Percentiles rank a stretch among this genome's conserved stretches.
These are phyloP conservation scores for Acrocera orbiculus DNA, from an alignment of 2,888 invertebrate genomes.

Conservation along the genomic window DNA sequence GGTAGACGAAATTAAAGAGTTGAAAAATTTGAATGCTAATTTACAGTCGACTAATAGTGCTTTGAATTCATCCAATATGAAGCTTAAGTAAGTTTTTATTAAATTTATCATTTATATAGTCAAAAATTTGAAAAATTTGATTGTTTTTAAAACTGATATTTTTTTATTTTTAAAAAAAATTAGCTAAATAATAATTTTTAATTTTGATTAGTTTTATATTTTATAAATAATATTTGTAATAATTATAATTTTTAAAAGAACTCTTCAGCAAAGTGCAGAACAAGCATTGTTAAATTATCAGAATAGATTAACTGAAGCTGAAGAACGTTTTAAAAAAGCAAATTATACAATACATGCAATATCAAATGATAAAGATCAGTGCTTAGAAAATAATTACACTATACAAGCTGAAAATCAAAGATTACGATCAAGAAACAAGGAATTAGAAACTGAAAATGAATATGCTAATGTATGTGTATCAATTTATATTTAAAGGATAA, in stretches of 20 bases:
- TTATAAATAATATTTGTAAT: too few species aligned
- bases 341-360: slow-evolving; percentile 39
- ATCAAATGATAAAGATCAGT: slow-evolving; percentile 40
- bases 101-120: too few species aligned
- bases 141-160: too few species aligned
- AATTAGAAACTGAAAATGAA: slow-evolving; percentile 56
- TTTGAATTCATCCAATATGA: slow-evolving; percentile 36
- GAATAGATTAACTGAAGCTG: slow-evolving; percentile 43
- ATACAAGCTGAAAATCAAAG: slow-evolving; percentile 45
- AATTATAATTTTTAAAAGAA: slow-evolving; percentile 33
- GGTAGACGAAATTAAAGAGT: slow-evolving; percentile 37
- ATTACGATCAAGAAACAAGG: slow-evolving; percentile 42
- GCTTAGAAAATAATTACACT: slow-evolving; percentile 40
- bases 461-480: slow-evolving; percentile 33
- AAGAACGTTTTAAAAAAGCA: slow-evolving; percentile 43
- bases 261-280: slow-evolving; percentile 50
- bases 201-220: too few species aligned
- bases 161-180: too few species aligned
- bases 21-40: too few species aligned
- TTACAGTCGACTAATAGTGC: too few species aligned
- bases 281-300: slow-evolving; percentile 50
- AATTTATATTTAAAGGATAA: background rate
- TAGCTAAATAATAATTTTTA: too few species aligned
- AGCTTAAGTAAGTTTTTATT: slow-evolving; percentile 36
- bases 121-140: too few species aligned